Percentiles rank a stretch among this genome's conserved stretches.
phyloP scores from a whole-genome alignment of 2,797 vertebrate species.

The Anniella stebbinsi region DNA sequence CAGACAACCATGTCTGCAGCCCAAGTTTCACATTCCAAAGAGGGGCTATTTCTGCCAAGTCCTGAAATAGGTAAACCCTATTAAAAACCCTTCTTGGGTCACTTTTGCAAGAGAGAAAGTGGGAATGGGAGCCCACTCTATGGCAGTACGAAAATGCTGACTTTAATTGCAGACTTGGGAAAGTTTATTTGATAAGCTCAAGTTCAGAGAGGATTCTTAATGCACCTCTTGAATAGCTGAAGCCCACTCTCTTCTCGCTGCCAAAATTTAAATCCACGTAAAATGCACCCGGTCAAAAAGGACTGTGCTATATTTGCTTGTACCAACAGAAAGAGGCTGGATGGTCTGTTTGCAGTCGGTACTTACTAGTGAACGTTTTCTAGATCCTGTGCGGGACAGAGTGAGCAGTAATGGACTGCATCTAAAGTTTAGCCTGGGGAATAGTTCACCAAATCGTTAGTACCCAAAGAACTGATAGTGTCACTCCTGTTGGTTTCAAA shows the following conservation, averaged over 20 bases:
- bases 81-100: not conserved
- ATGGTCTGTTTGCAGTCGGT: slow-evolving; percentile 11
- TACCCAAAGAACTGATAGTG: slow-evolving; percentile 75
- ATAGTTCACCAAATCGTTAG: slow-evolving; percentile 70
- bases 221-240: not conserved
- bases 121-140: not conserved
- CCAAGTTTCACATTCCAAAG: not conserved
- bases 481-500: slow-evolving; percentile 56
- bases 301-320: not conserved
- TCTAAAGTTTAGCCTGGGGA: slow-evolving; percentile 68
- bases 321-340: not conserved
- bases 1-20: not conserved
- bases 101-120: not conserved
- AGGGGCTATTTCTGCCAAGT: not conserved
- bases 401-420: slow-evolving; percentile 65
- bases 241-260: slow-evolving; percentile 46
- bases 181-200: not conserved
- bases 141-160: not conserved
- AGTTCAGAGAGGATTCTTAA: not conserved
- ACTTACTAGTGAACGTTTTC: slow-evolving; percentile 62
- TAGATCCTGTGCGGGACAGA: slow-evolving; percentile 26
- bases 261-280: slow-evolving; percentile 21
- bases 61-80: not conserved
- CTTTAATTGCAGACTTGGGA: not conserved
- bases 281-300: not conserved